These are phyloP conservation scores for Oscheius sp. DNA, from an alignment of 2,888 invertebrate species.

Conservation along the genomic window DNA sequence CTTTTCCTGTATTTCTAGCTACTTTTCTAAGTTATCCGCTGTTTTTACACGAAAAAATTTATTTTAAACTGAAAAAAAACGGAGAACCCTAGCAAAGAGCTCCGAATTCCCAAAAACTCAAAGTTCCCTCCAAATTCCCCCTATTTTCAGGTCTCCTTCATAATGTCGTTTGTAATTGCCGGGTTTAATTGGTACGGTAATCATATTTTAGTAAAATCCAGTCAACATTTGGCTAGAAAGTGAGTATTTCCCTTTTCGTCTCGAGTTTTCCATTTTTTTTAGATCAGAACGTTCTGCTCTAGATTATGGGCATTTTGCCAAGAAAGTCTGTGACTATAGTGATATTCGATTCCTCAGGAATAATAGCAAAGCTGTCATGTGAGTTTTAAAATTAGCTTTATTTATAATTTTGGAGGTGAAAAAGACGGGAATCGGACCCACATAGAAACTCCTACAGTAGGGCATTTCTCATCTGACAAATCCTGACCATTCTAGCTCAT, in stretches of 20 bases:
- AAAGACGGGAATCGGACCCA: no score
- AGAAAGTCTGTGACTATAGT: slow-evolving; percentile 72
- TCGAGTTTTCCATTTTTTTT: slow-evolving; percentile 18
- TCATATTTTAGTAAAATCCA: slow-evolving; percentile 70
- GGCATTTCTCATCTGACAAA: no score
- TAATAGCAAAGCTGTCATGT: slow-evolving; percentile 71
- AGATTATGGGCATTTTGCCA: slow-evolving; percentile 73
- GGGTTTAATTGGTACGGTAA: slow-evolving; percentile 74
- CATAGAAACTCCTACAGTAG: no score
- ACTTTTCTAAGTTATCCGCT: no score
- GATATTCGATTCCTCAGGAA: slow-evolving; percentile 66
- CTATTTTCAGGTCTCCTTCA: slow-evolving; percentile 67
- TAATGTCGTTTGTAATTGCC: slow-evolving; percentile 72
- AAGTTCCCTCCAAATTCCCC: no score
- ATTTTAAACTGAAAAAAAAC: not conserved
- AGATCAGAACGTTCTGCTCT: slow-evolving; percentile 68
- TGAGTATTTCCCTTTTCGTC: slow-evolving; percentile 33
- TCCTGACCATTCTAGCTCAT: no score
- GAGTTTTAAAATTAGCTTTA: slow-evolving; percentile 9
- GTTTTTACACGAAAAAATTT: no score
- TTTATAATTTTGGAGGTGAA: no score
- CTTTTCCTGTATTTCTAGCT: no score
- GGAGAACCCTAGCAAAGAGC: no score
- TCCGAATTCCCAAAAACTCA: no score
- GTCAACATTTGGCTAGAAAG: slow-evolving; percentile 72